Percentiles rank a stretch among this genome's conserved stretches.
phyloP scores from a whole-genome alignment of 1,140 invertebrate species.

The Popillia japonica region DNA sequence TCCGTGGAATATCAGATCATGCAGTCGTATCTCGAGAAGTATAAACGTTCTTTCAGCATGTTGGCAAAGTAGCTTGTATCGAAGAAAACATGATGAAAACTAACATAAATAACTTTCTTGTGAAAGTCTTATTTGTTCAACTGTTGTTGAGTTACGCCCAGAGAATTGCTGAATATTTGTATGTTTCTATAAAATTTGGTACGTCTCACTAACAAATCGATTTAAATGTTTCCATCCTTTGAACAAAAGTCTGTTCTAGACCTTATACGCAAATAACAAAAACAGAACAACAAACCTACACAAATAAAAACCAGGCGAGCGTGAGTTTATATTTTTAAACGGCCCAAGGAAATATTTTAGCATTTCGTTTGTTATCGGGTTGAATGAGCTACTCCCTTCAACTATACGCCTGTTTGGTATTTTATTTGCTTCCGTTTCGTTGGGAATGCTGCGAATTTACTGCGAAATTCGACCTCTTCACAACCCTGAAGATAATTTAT shows the following conservation, averaged over 20 bases:
- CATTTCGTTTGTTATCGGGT: neutral
- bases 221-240: too few species aligned
- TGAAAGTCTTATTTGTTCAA: too few species aligned
- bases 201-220: too few species aligned
- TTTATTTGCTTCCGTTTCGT: neutral
- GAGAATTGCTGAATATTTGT: too few species aligned
- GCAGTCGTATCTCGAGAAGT: neutral
- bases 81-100: too few species aligned
- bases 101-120: too few species aligned
- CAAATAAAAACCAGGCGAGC: neutral
- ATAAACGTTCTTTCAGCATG: neutral
- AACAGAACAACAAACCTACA: too few species aligned
- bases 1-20: slow-evolving; percentile 18
- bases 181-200: too few species aligned
- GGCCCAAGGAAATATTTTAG: neutral
- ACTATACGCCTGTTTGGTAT: neutral
- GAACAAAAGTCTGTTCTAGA: too few species aligned
- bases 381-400: neutral
- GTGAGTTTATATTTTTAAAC: neutral
- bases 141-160: too few species aligned
- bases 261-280: too few species aligned
- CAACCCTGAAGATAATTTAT: slow-evolving; percentile 5
- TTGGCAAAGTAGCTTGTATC: neutral
- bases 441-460: slow-evolving; percentile 9
- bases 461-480: slow-evolving; percentile 1